Conservation (phyloP, 2,888 invertebrate species). For the Hecatera dysodea region DNA sequence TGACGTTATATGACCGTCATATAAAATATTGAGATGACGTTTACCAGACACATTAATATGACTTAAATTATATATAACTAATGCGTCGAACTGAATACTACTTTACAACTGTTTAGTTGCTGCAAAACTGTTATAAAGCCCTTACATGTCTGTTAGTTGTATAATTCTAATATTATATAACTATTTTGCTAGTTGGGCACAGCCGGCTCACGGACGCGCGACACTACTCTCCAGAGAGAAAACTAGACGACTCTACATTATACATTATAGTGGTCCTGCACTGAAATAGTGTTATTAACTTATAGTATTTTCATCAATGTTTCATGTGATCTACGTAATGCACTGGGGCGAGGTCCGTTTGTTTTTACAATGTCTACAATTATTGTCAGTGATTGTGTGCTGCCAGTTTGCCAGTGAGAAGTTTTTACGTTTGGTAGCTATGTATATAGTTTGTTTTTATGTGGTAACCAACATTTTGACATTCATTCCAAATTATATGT, state of each 20-base stretch:
- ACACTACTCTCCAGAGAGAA: conserved; percentile 69
- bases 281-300: conserved; percentile 56
- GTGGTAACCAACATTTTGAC: not conserved
- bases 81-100: too few species aligned
- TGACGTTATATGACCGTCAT: too few species aligned
- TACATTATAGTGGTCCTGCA: conserved; percentile 46
- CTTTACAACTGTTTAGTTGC: too few species aligned
- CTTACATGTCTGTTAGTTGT: too few species aligned
- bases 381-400: conserved; percentile 1
- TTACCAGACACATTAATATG: too few species aligned
- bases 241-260: conserved; percentile 40
- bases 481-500: too few species aligned
- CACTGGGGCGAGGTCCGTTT: conserved; percentile 18
- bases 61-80: too few species aligned
- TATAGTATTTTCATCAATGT: conserved; percentile 54
- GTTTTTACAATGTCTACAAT: conserved; percentile 33
- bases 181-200: too few species aligned
- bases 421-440: not conserved
- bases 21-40: too few species aligned
- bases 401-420: not conserved
- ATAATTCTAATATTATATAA: too few species aligned
- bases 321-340: conserved; percentile 38
- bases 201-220: conserved; percentile 65
- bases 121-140: too few species aligned
- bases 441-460: not conserved